Evolutionary conservation across 2,113 vertebrate species (phyloP).

Genomic region (Onychorhynchus coronatus): DNA sequence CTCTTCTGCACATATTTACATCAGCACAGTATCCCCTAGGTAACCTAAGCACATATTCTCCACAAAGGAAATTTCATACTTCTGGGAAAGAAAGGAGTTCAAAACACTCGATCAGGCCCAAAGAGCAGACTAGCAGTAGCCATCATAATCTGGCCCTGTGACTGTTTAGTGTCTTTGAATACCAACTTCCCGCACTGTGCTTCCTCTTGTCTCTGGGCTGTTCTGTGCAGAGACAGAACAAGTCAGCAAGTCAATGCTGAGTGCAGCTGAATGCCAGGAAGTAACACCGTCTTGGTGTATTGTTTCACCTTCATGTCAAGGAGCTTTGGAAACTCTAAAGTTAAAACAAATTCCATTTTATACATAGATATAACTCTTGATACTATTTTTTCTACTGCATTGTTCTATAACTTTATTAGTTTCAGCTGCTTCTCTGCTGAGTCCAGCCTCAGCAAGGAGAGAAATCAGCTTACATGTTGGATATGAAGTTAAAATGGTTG

Average conservation of each 20-base stretch:
- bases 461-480: not conserved
- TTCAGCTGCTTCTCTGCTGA: not conserved
- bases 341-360: not conserved
- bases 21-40: not conserved
- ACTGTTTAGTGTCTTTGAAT: not conserved
- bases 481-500: not conserved
- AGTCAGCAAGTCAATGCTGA: not conserved
- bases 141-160: accelerated
- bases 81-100: not conserved
- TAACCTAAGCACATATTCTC: not conserved
- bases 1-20: not conserved
- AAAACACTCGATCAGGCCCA: not conserved
- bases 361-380: not conserved
- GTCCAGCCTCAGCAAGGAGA: not conserved
- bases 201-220: not conserved
- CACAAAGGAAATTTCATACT: not conserved
- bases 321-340: not conserved
- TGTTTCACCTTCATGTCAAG: not conserved
- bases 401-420: not conserved
- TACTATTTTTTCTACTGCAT: not conserved
- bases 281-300: not conserved
- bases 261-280: not conserved
- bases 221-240: not conserved
- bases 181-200: not conserved
- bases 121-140: not conserved